Evolutionary conservation across 2,888 invertebrate genomes (phyloP).

Genomic region (Flexamia atlantica): DNA sequence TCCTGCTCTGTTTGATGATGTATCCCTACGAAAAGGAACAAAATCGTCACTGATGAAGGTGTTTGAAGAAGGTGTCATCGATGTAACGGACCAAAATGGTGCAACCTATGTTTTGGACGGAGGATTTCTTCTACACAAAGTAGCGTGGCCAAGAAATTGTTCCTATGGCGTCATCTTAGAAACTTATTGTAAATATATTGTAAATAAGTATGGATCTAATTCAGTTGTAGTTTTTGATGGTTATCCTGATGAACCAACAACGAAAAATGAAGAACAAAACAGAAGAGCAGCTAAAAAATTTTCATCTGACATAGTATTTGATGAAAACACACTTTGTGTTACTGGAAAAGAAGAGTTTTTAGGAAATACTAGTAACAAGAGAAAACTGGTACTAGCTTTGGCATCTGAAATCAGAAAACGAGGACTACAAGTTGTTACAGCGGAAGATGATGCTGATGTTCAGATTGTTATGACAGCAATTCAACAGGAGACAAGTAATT

Average conservation of each 20-base stretch:
- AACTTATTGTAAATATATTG: background rate
- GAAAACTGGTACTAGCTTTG: too few relatives aligned
- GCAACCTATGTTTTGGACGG: background rate
- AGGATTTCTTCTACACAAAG: background rate
- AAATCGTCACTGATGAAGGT: background rate
- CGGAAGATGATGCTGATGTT: too few relatives aligned
- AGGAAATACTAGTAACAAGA: too few relatives aligned
- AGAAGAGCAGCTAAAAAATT: background rate
- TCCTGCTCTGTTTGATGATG: conserved; percentile 29
- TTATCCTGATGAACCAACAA: background rate
- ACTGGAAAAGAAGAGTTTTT: too few relatives aligned
- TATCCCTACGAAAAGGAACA: background rate
- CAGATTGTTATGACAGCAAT: too few relatives aligned
- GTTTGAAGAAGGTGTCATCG: background rate
- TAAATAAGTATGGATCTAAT: background rate
- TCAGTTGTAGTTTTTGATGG: background rate
- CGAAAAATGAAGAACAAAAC: background rate
- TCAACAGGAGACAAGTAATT: too few relatives aligned
- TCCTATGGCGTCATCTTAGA: background rate
- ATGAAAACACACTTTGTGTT: too few relatives aligned
- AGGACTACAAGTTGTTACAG: too few relatives aligned
- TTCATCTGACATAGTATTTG: background rate
- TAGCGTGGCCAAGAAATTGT: background rate
- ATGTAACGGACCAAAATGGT: background rate
- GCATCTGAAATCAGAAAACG: too few relatives aligned